Percentiles rank a stretch among this genome's conserved stretches.
These are phyloP conservation scores for Drosophila tsacasi DNA, from an alignment of 1,140 invertebrate genomes.

Conservation along the genomic window DNA sequence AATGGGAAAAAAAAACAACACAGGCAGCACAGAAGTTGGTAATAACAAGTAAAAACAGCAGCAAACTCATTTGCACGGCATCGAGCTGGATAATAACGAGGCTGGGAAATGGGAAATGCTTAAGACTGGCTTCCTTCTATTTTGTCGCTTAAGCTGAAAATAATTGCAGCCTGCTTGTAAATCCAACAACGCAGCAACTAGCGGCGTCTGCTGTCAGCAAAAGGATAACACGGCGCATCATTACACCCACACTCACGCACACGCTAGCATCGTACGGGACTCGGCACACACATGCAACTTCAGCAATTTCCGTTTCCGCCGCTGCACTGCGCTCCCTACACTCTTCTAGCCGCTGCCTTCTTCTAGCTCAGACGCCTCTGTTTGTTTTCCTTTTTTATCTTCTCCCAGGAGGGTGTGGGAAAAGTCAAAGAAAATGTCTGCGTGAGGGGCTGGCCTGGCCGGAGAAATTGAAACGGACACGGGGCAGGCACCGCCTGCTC, in stretches of 20 bases:
- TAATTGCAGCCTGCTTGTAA: constrained; percentile 84
- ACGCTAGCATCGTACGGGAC: not conserved
- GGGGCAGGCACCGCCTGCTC: constrained; percentile 19
- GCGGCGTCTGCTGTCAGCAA: constrained; percentile 73
- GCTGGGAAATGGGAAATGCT: constrained; percentile 65
- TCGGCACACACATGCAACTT: constrained; percentile 64
- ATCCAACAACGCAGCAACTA: constrained; percentile 68
- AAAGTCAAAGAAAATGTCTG: constrained; percentile 74
- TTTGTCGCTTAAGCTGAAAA: constrained; percentile 85
- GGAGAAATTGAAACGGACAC: constrained; percentile 79
- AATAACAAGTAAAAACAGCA: constrained; percentile 43
- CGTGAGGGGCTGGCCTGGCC: constrained; percentile 63
- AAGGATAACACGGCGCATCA: constrained; percentile 76
- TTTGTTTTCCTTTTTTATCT: constrained; percentile 44
- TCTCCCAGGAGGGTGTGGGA: constrained; percentile 17
- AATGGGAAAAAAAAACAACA: constrained; percentile 47
- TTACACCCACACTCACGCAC: constrained; percentile 61
- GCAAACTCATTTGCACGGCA: constrained; percentile 63
- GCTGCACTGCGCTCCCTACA: constrained; percentile 57
- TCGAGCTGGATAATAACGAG: constrained; percentile 67
- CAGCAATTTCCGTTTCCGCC: constrained; percentile 82
- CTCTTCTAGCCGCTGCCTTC: constrained; percentile 12
- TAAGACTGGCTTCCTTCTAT: constrained; percentile 84
- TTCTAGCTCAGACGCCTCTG: constrained; percentile 41
- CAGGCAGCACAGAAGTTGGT: constrained; percentile 42